Evolutionary conservation across 2,797 vertebrate genomes (phyloP).

Genomic region (Leuciscus waleckii): DNA sequence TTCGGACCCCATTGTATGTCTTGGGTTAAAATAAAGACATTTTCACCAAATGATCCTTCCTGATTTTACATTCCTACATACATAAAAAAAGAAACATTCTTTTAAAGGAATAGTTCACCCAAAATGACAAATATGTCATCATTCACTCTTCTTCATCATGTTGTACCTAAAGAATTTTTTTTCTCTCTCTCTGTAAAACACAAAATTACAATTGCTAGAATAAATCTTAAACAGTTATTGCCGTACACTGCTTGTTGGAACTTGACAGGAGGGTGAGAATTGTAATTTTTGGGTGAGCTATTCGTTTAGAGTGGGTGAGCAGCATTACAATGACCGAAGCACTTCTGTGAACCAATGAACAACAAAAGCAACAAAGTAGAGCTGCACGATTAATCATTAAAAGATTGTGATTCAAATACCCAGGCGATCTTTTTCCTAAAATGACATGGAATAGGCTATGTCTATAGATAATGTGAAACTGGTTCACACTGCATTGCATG

Average conservation of each 20-base stretch:
- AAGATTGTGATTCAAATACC: neutral
- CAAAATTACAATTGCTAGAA: neutral
- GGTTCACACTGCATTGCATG: too few species aligned
- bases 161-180: neutral
- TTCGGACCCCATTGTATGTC: too few species aligned
- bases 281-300: neutral
- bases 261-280: neutral
- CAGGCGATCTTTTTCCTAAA: neutral
- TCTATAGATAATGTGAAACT: neutral
- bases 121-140: neutral
- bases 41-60: neutral
- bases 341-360: constrained; percentile 9
- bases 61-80: constrained; percentile 17
- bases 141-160: neutral
- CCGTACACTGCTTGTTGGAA: neutral
- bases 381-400: neutral
- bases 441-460: neutral
- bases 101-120: neutral
- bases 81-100: neutral
- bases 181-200: neutral
- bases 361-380: constrained; percentile 21
- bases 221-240: neutral
- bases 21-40: neutral
- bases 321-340: constrained; percentile 16
- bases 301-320: neutral